Evolutionary conservation across 2,797 vertebrate genomes (phyloP).

Genomic region (Mus caroli): DNA sequence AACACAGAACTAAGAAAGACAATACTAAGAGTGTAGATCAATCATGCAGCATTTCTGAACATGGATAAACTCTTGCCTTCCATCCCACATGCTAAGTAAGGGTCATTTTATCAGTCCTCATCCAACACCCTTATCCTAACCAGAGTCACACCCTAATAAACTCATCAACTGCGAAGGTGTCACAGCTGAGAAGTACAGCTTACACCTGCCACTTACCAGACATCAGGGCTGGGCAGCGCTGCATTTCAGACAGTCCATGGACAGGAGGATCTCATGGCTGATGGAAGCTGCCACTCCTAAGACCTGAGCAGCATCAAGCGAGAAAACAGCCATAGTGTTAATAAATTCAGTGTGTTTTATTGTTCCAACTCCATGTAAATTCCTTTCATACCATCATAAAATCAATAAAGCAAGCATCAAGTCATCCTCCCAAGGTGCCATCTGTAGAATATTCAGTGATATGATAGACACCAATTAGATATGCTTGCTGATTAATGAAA

Average conservation of each 20-base stretch:
- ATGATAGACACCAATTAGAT: not conserved
- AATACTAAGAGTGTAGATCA: not conserved
- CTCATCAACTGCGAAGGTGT: not conserved
- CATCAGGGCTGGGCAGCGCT: not conserved
- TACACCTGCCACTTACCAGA: not conserved
- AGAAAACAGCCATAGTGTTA: not conserved
- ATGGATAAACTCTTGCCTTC: not conserved
- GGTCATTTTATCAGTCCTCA: not conserved
- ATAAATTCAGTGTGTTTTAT: not conserved
- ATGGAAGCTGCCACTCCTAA: too few relatives aligned
- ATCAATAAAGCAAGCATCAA: not conserved
- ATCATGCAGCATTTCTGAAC: not conserved
- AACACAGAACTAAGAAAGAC: not conserved
- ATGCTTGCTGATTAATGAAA: not conserved
- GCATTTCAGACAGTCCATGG: too few relatives aligned
- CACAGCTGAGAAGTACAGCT: not conserved
- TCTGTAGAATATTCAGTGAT: not conserved
- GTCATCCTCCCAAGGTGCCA: not conserved
- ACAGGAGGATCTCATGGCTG: not conserved
- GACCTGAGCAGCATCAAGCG: too few relatives aligned
- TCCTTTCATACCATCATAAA: not conserved
- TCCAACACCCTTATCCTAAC: not conserved
- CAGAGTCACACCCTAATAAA: not conserved
- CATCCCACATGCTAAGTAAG: not conserved
- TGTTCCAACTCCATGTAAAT: not conserved